Base-by-base conservation (phyloP, 1,140 invertebrate species). In the Drosophila navojoa region DNA sequence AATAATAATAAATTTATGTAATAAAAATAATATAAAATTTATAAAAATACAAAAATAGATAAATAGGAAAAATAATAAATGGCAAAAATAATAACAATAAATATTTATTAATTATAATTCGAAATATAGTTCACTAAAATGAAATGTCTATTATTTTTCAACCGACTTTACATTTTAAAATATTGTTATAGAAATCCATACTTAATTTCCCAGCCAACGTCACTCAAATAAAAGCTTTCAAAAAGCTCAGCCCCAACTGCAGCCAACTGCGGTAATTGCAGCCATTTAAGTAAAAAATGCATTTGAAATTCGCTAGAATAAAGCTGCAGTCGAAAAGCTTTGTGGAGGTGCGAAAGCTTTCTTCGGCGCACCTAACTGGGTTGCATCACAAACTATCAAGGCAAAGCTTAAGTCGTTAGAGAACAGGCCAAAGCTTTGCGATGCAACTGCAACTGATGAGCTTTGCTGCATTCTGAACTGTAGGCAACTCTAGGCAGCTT, bases 331-430 rank as follows among this genome's bases (percentile, higher is more conserved):
- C 5, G 4, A 1, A 13, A 44, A 69, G 66, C 57, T 61, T 10
- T 19, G 0, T 11, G 2, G 5, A 35, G 47, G 1, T 25, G 2
- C n/a, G 3, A 57, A 61, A 73, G 71, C 64, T 68, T 60, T 45
- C n/a, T 10, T 0, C 9, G 3, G 32, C 32, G 32, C 32, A 35
- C 7, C 32, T 35, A 9, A 9, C 10, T 13, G 2, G 69, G 64
- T 68, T 73, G 64, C 57, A 69, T 69, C 16, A 55, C 55, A 5
- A 68, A 60, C 70, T 72, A 68, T 54, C 3, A n/a, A 15, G 45
- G 15, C 4, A 67, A 72, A 71, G 62, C 63, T 71, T 44, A 2
- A 38, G 16, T 16, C 16, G 40, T n/a, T 9, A 16, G 13, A 53
- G 22, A 11, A 10, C 7, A 22, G 27, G 3, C 0, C 11, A 57